Conservation (phyloP, 2,113 vertebrate species). For the Syrrhaptes paradoxus region DNA sequence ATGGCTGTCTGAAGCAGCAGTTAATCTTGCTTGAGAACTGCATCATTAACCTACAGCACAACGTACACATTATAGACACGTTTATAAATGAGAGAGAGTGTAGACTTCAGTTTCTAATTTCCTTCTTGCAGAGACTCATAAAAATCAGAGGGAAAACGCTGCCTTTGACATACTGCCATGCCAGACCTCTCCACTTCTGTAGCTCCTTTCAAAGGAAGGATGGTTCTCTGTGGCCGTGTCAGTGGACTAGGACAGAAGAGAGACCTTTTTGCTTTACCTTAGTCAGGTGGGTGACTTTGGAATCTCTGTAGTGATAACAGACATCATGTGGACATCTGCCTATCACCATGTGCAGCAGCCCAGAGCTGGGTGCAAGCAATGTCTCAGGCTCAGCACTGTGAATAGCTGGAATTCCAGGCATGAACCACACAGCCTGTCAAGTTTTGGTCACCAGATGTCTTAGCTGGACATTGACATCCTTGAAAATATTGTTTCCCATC, state of each 20-base stretch:
- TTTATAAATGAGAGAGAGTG: constrained; percentile 43
- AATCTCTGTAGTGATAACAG: neutral
- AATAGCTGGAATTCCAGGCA: neutral
- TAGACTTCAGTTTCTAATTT: constrained; percentile 52
- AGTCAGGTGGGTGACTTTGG: neutral
- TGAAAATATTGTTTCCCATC: neutral
- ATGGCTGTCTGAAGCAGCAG: constrained; percentile 46
- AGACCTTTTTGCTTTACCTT: neutral
- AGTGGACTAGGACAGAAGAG: neutral
- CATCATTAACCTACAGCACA: constrained; percentile 63
- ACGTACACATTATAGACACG: neutral
- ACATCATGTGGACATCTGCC: neutral
- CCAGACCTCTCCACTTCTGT: neutral
- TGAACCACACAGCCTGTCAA: neutral
- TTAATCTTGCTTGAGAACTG: constrained; percentile 60
- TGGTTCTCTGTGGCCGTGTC: neutral
- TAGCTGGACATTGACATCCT: neutral
- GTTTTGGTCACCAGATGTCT: neutral
- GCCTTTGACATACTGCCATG: neutral
- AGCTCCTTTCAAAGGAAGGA: neutral
- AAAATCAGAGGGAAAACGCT: constrained; percentile 8
- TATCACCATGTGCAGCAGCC: neutral
- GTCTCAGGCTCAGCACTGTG: neutral
- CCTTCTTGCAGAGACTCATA: constrained; percentile 33
- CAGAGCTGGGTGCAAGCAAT: neutral